Conservation (phyloP, 2,113 vertebrate species). For the Dipodomys ordii region DNA sequence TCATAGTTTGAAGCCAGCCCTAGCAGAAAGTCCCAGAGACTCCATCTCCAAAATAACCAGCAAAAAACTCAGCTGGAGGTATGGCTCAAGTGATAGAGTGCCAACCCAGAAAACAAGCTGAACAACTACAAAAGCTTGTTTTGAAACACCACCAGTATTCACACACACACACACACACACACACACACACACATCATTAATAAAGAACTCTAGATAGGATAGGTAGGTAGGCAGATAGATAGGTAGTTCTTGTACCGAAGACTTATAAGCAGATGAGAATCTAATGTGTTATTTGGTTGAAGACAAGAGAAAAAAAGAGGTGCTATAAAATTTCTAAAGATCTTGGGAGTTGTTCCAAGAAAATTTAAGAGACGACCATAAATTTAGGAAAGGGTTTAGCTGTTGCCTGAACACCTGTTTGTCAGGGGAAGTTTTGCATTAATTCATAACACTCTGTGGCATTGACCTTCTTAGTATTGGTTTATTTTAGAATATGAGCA, state of each 20-base stretch:
- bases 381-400: neutral
- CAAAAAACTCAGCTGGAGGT: no score
- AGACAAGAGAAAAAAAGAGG: neutral
- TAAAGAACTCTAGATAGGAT: neutral
- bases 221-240: neutral
- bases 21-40: no score
- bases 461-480: neutral
- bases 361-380: conserved; percentile 47
- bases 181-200: no score
- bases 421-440: conserved; percentile 12
- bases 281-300: conserved; percentile 11
- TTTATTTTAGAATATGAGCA: conserved; percentile 6
- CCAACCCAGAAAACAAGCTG: neutral
- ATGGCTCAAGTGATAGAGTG: neutral
- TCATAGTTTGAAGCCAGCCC: no score
- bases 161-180: no score
- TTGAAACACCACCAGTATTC: no score
- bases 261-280: neutral
- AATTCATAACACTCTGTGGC: conserved; percentile 6
- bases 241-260: neutral
- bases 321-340: conserved; percentile 22
- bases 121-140: neutral
- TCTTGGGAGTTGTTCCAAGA: neutral
- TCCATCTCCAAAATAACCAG: no score
- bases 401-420: neutral